Conservation (phyloP, 1,140 invertebrate genomes). For the Cydia splendana region DNA sequence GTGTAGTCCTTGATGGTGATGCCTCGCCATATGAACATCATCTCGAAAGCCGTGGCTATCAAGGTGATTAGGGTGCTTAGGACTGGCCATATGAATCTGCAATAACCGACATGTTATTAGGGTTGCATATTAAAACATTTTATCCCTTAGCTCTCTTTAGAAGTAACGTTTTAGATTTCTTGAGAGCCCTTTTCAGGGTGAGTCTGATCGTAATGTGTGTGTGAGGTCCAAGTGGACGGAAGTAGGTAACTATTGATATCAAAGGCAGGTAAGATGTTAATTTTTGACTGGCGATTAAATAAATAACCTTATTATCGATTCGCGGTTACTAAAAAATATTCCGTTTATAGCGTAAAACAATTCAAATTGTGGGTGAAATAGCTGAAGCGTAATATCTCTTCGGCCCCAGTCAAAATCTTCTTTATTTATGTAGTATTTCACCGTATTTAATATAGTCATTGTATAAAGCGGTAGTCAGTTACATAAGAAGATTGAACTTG, state of each 20-base stretch:
- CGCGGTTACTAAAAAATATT: constrained; percentile 54
- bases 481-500: constrained; percentile 2
- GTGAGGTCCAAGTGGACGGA: no score
- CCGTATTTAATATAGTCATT: constrained; percentile 27
- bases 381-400: constrained; percentile 43
- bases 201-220: no score
- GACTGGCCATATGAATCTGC: constrained; percentile 53
- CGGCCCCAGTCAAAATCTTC: constrained; percentile 46
- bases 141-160: no score
- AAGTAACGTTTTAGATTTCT: no score
- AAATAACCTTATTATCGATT: constrained; percentile 48
- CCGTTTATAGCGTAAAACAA: constrained; percentile 49
- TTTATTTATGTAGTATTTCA: constrained; percentile 42
- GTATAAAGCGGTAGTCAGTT: background rate
- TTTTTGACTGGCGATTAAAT: background rate
- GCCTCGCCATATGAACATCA: constrained; percentile 49
- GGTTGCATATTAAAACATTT: no score
- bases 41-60: constrained; percentile 41
- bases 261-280: no score
- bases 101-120: constrained; percentile 27
- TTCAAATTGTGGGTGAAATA: constrained; percentile 58
- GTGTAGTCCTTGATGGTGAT: constrained; percentile 46
- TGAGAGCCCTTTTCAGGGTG: no score
- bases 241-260: no score
- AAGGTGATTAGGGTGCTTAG: constrained; percentile 37